phyloP scores from a whole-genome alignment of 2,797 vertebrate species.

The Moxostoma hubbsi region DNA sequence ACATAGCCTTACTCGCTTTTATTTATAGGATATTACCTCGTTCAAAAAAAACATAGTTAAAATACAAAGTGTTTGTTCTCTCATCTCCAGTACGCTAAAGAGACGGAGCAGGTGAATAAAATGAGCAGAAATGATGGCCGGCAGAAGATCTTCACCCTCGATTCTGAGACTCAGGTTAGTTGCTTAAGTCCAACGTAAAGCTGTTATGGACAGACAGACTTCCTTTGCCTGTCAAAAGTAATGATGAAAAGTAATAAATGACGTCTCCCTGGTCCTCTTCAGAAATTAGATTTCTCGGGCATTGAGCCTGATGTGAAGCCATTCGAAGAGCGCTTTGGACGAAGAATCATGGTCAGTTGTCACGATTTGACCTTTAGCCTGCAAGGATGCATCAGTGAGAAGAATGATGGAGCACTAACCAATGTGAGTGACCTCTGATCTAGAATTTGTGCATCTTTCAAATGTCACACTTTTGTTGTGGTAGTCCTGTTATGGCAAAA shows the following conservation, averaged over 20 bases:
- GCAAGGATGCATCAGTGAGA: constrained; percentile 87
- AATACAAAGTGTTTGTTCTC: constrained; percentile 37
- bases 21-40: too few species aligned
- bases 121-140: constrained; percentile 92
- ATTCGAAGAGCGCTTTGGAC: constrained; percentile 92
- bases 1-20: too few species aligned
- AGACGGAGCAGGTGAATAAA: constrained; percentile 96
- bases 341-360: constrained; percentile 89
- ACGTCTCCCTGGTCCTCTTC: constrained; percentile 29
- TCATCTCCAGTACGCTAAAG: constrained; percentile 87
- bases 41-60: too few species aligned
- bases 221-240: constrained; percentile 1
- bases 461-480: neutral
- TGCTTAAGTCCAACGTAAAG: neutral
- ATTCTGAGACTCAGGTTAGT: constrained; percentile 92
- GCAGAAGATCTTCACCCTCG: constrained; percentile 92
- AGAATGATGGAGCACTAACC: constrained; percentile 82
- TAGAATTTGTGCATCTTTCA: neutral
- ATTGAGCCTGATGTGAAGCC: constrained; percentile 95
- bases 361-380: constrained; percentile 92
- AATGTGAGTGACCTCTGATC: constrained; percentile 77
- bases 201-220: neutral
- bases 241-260: neutral
- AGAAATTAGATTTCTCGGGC: constrained; percentile 96
- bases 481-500: neutral